A percentile compares a stretch with the other conserved stretches of the same genome.
phyloP scores from a whole-genome alignment of 2,888 invertebrate species.

The Litoditis marina region DNA sequence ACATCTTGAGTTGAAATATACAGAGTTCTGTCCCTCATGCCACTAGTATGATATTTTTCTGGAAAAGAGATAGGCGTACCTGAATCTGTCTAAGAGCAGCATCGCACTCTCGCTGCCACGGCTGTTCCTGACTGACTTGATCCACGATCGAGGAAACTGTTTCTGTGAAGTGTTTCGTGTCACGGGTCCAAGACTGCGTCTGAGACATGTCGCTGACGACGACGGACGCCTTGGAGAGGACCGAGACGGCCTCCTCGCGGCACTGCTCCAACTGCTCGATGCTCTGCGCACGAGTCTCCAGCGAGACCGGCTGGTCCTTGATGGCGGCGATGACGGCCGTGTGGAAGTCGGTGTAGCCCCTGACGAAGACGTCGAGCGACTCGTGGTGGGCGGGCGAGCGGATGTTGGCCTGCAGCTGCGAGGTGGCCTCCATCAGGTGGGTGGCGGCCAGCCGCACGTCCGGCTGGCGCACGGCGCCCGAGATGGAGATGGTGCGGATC shows the following conservation, averaged over 20 bases:
- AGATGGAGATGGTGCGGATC: conserved; percentile 64
- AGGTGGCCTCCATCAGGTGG: conserved; percentile 78
- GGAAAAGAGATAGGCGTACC: too few species aligned
- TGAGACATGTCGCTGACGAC: conserved; percentile 19
- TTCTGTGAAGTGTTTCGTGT: conserved; percentile 28
- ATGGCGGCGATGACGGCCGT: conserved; percentile 41
- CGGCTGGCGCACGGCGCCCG: conserved; percentile 70
- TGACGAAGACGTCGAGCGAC: conserved; percentile 52
- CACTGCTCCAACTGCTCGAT: conserved; percentile 33
- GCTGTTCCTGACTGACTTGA: conserved; percentile 84
- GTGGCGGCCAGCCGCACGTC: conserved; percentile 82
- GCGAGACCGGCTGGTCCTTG: conserved; percentile 15
- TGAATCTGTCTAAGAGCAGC: conserved; percentile 88
- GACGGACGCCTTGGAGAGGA: conserved; percentile 32
- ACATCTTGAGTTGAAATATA: too few species aligned
- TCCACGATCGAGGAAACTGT: conserved; percentile 78
- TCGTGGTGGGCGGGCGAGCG: conserved; percentile 41
- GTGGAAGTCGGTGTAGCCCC: conserved; percentile 51
- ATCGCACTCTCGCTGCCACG: conserved; percentile 93
- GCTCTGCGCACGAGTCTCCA: conserved; percentile 7
- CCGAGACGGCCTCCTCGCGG: conserved; percentile 45
- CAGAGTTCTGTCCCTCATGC: too few species aligned
- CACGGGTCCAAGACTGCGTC: conserved; percentile 40
- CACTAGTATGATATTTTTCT: too few species aligned
- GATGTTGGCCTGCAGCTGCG: conserved; percentile 70